These are phyloP conservation scores for Hecatera dysodea DNA, from an alignment of 2,888 invertebrate genomes.

Conservation along the genomic window DNA sequence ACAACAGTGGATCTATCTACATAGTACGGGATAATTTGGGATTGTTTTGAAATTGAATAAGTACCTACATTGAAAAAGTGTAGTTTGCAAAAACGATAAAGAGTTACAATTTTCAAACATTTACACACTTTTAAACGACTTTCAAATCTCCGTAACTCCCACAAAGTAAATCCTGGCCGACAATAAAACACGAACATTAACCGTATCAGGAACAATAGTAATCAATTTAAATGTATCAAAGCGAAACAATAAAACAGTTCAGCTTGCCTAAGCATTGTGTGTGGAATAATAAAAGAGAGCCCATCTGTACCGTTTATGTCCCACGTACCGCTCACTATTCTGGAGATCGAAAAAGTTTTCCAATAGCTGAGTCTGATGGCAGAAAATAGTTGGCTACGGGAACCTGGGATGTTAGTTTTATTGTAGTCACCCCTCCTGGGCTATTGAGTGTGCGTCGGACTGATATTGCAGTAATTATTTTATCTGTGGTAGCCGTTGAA, in stretches of 20 bases:
- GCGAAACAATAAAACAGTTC: constrained; percentile 79
- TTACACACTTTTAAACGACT: constrained; percentile 29
- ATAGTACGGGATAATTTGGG: not conserved
- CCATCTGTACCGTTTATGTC: constrained; percentile 85
- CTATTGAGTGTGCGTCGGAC: constrained; percentile 53
- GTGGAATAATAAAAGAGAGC: constrained; percentile 81
- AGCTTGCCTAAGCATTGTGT: constrained; percentile 79
- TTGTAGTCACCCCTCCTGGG: constrained; percentile 73
- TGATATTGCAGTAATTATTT: constrained; percentile 66
- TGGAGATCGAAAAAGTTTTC: constrained; percentile 89
- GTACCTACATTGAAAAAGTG: not conserved
- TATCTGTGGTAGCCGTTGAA: constrained; percentile 45
- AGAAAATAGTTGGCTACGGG: constrained; percentile 83
- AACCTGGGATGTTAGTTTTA: constrained; percentile 81
- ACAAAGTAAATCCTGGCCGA: constrained; percentile 49
- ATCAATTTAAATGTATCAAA: constrained; percentile 74
- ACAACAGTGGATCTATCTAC: not conserved
- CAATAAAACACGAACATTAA: constrained; percentile 67
- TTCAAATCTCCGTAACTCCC: constrained; percentile 31
- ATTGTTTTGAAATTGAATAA: not conserved
- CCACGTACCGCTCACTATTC: constrained; percentile 85
- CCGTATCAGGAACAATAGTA: constrained; percentile 68
- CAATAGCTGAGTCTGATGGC: constrained; percentile 87
- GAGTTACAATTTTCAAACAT: constrained; percentile 15
- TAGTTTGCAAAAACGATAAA: constrained; percentile 10